Percentiles rank a stretch among this genome's conserved stretches.
These are phyloP conservation scores for Mesorhabditis sp. DNA, from an alignment of 2,888 invertebrate species.

Conservation along the genomic window DNA sequence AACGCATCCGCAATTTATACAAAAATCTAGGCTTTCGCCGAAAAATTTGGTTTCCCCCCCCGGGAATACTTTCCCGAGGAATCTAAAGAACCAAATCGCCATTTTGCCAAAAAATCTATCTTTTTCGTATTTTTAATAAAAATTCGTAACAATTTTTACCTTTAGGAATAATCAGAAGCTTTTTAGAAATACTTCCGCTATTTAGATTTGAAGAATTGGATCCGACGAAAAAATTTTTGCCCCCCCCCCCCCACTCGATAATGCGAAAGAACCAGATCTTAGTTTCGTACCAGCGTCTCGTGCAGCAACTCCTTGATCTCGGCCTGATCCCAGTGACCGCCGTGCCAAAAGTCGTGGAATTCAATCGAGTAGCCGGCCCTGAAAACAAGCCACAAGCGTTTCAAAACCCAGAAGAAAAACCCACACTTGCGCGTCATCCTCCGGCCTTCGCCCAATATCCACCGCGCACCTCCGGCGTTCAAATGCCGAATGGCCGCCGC, in stretches of 20 bases:
- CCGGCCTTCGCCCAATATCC: slow-evolving; percentile 24
- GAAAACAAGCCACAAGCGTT: background rate
- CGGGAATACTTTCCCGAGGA: too few species aligned
- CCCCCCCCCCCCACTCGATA: too few species aligned
- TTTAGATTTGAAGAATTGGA: too few species aligned
- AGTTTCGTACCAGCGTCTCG: slow-evolving; percentile 23
- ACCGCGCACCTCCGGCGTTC: slow-evolving; percentile 33
- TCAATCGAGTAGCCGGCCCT: slow-evolving; percentile 19
- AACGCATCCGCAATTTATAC: too few species aligned
- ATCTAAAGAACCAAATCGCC: too few species aligned
- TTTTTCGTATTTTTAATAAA: slow-evolving; percentile 1
- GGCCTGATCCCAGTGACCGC: slow-evolving; percentile 22
- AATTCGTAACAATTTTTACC: slow-evolving; percentile 9
- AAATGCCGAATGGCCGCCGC: slow-evolving; percentile 32
- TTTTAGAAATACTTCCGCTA: too few species aligned
- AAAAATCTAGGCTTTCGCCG: too few species aligned
- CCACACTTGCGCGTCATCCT: slow-evolving; percentile 13
- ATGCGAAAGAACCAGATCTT: too few species aligned
- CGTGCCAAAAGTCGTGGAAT: slow-evolving; percentile 28
- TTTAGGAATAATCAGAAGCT: too few species aligned
- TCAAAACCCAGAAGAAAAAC: background rate
- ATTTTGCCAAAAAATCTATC: background rate
- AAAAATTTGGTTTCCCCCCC: too few species aligned
- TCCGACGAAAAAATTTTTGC: too few species aligned
- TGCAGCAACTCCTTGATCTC: slow-evolving; percentile 29